A percentile compares a stretch with the other conserved stretches of the same genome.
Conservation (phyloP, 2,888 invertebrate species). For the Eupithecia insigniata region DNA sequence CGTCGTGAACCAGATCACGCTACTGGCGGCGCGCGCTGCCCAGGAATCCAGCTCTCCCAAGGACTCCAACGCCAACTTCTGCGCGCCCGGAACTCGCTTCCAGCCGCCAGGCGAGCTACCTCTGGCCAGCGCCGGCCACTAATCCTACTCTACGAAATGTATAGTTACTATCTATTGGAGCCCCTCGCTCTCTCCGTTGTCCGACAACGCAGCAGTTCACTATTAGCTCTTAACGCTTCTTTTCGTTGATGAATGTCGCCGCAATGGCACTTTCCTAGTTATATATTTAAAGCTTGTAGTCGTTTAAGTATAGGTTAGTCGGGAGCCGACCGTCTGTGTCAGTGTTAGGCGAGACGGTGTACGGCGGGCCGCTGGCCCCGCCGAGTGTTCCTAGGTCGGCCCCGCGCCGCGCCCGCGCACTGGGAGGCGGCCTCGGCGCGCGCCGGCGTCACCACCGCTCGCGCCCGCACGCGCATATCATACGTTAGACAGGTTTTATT, state of each 20-base stretch:
- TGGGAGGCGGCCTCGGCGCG: slow-evolving; percentile 81
- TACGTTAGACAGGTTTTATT: slow-evolving; percentile 84
- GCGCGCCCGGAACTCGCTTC: slow-evolving; percentile 85
- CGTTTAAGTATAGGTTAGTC: slow-evolving; percentile 79
- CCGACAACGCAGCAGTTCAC: slow-evolving; percentile 85
- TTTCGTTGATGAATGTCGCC: slow-evolving; percentile 80
- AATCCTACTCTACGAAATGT: slow-evolving; percentile 81
- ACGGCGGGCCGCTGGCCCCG: slow-evolving; percentile 31
- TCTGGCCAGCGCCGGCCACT: slow-evolving; percentile 84
- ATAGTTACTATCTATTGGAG: slow-evolving; percentile 83
- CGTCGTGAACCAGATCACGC: slow-evolving; percentile 92
- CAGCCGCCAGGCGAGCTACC: slow-evolving; percentile 84
- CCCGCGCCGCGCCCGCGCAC: slow-evolving; percentile 76
- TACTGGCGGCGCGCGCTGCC: slow-evolving; percentile 90
- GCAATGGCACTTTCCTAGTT: slow-evolving; percentile 79
- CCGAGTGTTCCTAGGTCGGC: slow-evolving; percentile 56
- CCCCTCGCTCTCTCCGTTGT: slow-evolving; percentile 82
- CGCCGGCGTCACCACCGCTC: slow-evolving; percentile 68
- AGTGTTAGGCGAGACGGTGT: slow-evolving; percentile 50
- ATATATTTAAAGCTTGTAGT: slow-evolving; percentile 83
- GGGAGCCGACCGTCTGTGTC: slow-evolving; percentile 67
- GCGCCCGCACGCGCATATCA: slow-evolving; percentile 79
- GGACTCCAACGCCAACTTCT: slow-evolving; percentile 86
- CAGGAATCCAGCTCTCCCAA: slow-evolving; percentile 83
- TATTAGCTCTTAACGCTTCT: slow-evolving; percentile 84